Conservation (phyloP, 2,113 vertebrate genomes). For the Clarias batrachus region DNA sequence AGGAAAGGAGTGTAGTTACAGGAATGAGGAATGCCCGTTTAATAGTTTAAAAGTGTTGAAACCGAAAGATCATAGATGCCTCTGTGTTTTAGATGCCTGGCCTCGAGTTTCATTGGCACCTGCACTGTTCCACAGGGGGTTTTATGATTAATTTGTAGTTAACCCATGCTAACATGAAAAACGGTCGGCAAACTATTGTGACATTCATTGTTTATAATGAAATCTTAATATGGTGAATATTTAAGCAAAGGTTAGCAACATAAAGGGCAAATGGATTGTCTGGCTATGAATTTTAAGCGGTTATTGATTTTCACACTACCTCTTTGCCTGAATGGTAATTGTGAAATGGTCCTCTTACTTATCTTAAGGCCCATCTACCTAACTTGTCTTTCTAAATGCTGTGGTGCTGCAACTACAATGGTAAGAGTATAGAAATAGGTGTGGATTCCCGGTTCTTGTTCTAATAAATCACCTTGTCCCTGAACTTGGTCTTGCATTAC, state of each 20-base stretch:
- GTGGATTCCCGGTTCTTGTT: background rate
- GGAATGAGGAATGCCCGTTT: background rate
- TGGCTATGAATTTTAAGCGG: constrained; percentile 81
- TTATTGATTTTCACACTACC: constrained; percentile 82
- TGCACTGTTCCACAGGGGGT: constrained; percentile 31
- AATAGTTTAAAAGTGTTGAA: constrained; percentile 49
- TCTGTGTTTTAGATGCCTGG: constrained; percentile 55
- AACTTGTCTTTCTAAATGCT: constrained; percentile 55
- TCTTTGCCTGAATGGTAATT: constrained; percentile 80
- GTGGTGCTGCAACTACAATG: background rate
- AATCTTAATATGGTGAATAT: constrained; percentile 83
- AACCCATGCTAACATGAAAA: constrained; percentile 73
- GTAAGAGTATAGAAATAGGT: background rate
- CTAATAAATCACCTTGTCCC: constrained; percentile 19
- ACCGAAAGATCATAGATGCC: constrained; percentile 65
- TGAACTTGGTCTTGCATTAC: constrained; percentile 10
- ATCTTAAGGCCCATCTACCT: constrained; percentile 69
- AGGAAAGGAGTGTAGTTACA: too few relatives aligned
- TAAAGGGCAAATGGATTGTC: constrained; percentile 81
- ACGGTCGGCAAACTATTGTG: constrained; percentile 76
- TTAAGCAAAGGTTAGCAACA: constrained; percentile 84
- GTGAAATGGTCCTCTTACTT: constrained; percentile 69
- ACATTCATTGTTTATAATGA: constrained; percentile 83
- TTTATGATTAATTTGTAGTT: constrained; percentile 70
- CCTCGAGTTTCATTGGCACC: constrained; percentile 36